phyloP scores from a whole-genome alignment of 2,113 vertebrate species.

The Capreolus pygargus region DNA sequence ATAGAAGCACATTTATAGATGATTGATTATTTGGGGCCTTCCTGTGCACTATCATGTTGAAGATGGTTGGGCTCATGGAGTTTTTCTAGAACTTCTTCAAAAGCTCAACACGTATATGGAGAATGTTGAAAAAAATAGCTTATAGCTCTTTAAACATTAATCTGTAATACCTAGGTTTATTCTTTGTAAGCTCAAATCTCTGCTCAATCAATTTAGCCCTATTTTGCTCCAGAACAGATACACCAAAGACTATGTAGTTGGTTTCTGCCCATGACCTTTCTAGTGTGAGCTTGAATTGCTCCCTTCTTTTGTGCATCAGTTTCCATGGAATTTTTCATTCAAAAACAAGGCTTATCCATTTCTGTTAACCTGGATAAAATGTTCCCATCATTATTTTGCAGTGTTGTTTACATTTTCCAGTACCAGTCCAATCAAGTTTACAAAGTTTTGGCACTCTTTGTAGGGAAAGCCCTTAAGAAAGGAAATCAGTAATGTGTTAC shows the following conservation, averaged over 20 bases:
- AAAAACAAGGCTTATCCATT: constrained; percentile 1
- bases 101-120: not conserved
- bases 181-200: not conserved
- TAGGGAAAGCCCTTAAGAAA: not conserved
- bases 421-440: constrained; percentile 3
- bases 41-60: not conserved
- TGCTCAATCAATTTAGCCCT: not conserved
- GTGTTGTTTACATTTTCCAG: constrained; percentile 17
- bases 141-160: not conserved
- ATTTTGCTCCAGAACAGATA: not conserved
- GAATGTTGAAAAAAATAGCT: not conserved
- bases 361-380: constrained; percentile 19
- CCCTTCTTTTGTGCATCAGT: not conserved
- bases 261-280: not conserved
- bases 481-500: not conserved
- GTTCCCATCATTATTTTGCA: constrained; percentile 9
- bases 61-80: not conserved
- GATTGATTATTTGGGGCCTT: not conserved
- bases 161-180: not conserved
- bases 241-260: not conserved
- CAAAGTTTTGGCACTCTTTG: not conserved
- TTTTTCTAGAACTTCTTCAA: not conserved
- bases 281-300: not conserved
- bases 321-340: constrained; percentile 28
- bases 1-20: not conserved